phyloP scores from a whole-genome alignment of 2,888 invertebrate species.

The Chydorus sphaericus region DNA sequence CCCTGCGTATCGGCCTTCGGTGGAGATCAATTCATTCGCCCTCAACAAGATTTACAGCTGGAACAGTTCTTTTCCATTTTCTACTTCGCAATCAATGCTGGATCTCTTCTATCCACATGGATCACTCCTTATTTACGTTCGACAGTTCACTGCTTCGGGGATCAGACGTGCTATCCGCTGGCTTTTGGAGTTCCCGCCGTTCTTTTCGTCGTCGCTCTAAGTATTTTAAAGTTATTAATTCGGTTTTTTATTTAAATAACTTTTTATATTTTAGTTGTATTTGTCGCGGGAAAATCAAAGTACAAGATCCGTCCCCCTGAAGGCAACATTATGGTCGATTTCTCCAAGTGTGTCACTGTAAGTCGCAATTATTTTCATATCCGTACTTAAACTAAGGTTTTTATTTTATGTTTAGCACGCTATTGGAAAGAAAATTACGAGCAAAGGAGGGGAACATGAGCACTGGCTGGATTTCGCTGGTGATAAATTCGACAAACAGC shows the following conservation, averaged over 20 bases:
- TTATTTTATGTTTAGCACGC: conserved; percentile 26
- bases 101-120: conserved; percentile 73
- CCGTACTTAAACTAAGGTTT: not conserved
- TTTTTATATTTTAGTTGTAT: conserved; percentile 46
- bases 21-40: conserved; percentile 77
- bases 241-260: not conserved
- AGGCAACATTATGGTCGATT: conserved; percentile 67
- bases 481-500: conserved; percentile 49
- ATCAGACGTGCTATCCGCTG: conserved; percentile 60
- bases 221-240: too few species aligned
- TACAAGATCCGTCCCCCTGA: conserved; percentile 64
- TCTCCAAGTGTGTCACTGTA: conserved; percentile 53
- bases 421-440: conserved; percentile 21
- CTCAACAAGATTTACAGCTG: conserved; percentile 61
- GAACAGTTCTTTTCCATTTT: conserved; percentile 86
- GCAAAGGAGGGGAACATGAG: conserved; percentile 33
- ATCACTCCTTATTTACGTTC: conserved; percentile 74
- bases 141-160: conserved; percentile 59
- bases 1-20: conserved; percentile 92
- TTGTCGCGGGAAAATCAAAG: conserved; percentile 55
- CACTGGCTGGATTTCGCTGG: conserved; percentile 89
- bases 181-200: conserved; percentile 82
- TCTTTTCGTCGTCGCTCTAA: conserved; percentile 64
- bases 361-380: too few species aligned
- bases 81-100: conserved; percentile 85